Evolutionary conservation across 2,888 invertebrate species (phyloP), one percentile per base, ranked within the genome.

Genomic region (Gonocerus acuteangulatus): DNA sequence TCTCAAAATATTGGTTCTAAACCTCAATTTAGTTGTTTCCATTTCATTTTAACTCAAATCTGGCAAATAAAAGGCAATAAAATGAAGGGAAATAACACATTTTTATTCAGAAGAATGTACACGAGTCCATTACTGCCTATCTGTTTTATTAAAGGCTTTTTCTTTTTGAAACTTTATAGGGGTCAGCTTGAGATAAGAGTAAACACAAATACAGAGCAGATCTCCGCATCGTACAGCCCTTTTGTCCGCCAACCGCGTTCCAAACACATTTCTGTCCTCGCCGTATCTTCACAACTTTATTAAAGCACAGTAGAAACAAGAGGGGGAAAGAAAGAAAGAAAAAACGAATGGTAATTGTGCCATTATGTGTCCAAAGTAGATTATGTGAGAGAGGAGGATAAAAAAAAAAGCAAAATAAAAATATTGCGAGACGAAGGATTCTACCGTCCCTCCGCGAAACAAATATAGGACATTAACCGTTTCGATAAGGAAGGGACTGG

Each of bases 381-480:
- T 54, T 54, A 54, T 36, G 19, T n/a, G 9, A 42, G 39, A 15
- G 39, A 15, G 15, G 7, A 2, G 39, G 39, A 15, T 3, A 3
- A n/a, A 34, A 13, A 39, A 39, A 23, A 42, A 54, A 22, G 11
- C 6, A 1, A 54, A 21, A 54, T 23, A 54, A 54, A 42, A 54
- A 54, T 39, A 39, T 13, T 13, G 39, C 7, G 39, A 39, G 39
- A 39, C 39, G 39, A 39, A 39, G 39, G 15, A 2, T 27, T 27
- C 27, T 27, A 27, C 4, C 9, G n/a, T n/a, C 19, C n/a, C 19
- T 47, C 21, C 47, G 13, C 27, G 44, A 57, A 57, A 57, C 57
- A 57, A 57, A 57, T 57, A 57, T 57, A 57, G 57, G 34, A 34
- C 57, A 57, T 57, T 57, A 57, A 57, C 57, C 47, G 57, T 45